Conservation (phyloP, 2,113 vertebrate genomes). For the Myotis davidii region DNA sequence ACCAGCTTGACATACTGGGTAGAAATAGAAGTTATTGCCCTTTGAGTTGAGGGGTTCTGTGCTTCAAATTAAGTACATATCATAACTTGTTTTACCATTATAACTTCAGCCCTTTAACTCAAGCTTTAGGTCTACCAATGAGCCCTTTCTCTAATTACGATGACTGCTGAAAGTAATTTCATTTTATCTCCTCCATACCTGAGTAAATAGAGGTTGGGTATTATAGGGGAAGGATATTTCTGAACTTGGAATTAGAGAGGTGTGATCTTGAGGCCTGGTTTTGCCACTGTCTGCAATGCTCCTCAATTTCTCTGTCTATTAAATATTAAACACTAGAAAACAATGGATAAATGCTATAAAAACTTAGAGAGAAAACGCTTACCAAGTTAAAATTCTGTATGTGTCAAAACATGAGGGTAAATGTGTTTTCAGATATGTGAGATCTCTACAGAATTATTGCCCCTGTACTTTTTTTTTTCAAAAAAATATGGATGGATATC, state of each 20-base stretch:
- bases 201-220: neutral
- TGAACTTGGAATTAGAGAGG: neutral
- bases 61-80: neutral
- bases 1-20: neutral
- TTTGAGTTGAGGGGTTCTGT: neutral
- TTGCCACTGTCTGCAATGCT: neutral
- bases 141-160: neutral
- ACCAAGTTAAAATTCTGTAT: neutral
- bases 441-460: neutral
- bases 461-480: neutral
- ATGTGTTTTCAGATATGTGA: conserved; percentile 11
- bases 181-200: neutral
- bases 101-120: neutral
- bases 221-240: neutral
- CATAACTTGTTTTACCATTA: conserved; percentile 23
- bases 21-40: neutral
- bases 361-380: conserved; percentile 37
- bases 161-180: neutral
- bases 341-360: conserved; percentile 2
- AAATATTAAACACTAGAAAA: conserved; percentile 42
- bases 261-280: neutral
- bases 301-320: neutral
- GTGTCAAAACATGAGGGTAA: neutral
- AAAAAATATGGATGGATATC: neutral
- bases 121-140: neutral